Evolutionary conservation across 2,797 vertebrate genomes (phyloP).

Genomic region (Siniperca undulata): DNA sequence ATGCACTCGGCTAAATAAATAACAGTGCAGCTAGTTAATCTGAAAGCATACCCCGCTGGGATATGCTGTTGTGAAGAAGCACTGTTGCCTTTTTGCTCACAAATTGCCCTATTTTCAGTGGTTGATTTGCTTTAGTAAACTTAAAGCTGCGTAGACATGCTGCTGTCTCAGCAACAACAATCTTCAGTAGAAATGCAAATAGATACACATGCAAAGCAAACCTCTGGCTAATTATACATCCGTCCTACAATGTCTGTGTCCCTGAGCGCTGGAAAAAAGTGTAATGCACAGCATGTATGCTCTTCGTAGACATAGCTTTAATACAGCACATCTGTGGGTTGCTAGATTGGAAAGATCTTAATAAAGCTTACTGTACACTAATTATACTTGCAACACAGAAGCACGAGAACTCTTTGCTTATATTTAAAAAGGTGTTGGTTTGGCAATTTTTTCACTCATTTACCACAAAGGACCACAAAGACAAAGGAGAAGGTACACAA

Average conservation of each 20-base stretch:
- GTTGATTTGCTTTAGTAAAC: slow-evolving; percentile 80
- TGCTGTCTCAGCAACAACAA: slow-evolving; percentile 85
- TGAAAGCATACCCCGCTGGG: slow-evolving; percentile 75
- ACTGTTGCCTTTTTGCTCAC: slow-evolving; percentile 86
- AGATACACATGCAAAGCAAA: slow-evolving; percentile 86
- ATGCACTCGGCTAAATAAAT: slow-evolving; percentile 77
- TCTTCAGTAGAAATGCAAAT: slow-evolving; percentile 86
- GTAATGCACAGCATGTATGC: slow-evolving; percentile 71
- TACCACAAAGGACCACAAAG: slow-evolving; percentile 54
- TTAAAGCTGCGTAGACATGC: slow-evolving; percentile 71
- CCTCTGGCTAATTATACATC: slow-evolving; percentile 84
- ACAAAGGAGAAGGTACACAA: slow-evolving; percentile 40
- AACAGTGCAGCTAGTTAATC: slow-evolving; percentile 74
- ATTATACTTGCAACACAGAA: slow-evolving; percentile 71
- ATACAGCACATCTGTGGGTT: slow-evolving; percentile 61
- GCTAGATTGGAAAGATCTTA: slow-evolving; percentile 55
- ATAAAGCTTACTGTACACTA: slow-evolving; percentile 72
- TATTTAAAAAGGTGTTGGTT: slow-evolving; percentile 65
- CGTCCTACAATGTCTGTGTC: slow-evolving; percentile 79
- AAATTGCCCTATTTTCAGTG: slow-evolving; percentile 87
- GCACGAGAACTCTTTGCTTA: slow-evolving; percentile 55
- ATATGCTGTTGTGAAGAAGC: slow-evolving; percentile 72
- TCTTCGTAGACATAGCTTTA: slow-evolving; percentile 58
- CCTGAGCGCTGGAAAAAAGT: slow-evolving; percentile 78
- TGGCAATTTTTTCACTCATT: slow-evolving; percentile 60